phyloP scores from a whole-genome alignment of 2,797 vertebrate species.

The Neopelma chrysocephalum region DNA sequence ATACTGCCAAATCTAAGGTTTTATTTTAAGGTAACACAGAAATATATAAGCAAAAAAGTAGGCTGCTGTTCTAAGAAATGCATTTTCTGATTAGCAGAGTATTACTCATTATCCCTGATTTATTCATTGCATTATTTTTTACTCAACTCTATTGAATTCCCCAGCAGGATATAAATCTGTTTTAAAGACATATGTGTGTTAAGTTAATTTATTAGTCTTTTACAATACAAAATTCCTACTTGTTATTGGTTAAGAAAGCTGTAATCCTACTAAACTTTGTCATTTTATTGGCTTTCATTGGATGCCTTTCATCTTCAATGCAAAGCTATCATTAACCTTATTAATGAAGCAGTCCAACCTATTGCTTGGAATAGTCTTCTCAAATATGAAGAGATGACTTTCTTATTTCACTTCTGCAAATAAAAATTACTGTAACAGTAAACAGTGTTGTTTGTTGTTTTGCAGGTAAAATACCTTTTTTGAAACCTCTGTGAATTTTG shows the following conservation, averaged over 20 bases:
- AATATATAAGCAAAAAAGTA: not conserved
- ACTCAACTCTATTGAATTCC: not conserved
- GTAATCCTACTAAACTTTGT: not conserved
- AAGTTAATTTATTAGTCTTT: not conserved
- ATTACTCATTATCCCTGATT: not conserved
- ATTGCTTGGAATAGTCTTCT: not conserved
- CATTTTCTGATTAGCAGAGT: not conserved
- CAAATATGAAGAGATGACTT: not conserved
- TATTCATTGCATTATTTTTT: slow-evolving; percentile 1
- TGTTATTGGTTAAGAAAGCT: not conserved
- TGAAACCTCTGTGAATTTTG: not conserved
- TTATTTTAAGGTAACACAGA: not conserved
- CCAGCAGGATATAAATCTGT: not conserved
- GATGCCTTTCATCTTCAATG: not conserved
- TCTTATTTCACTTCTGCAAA: not conserved
- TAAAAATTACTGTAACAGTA: not conserved
- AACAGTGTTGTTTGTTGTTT: not conserved
- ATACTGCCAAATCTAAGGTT: not conserved
- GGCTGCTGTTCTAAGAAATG: not conserved
- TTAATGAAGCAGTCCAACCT: not conserved
- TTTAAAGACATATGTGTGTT: not conserved
- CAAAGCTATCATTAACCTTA: not conserved
- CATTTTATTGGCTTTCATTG: not conserved
- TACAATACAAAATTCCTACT: not conserved
- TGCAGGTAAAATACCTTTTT: not conserved